These are phyloP conservation scores for Papilio xuthus DNA, from an alignment of 1,140 invertebrate genomes.

Conservation along the genomic window DNA sequence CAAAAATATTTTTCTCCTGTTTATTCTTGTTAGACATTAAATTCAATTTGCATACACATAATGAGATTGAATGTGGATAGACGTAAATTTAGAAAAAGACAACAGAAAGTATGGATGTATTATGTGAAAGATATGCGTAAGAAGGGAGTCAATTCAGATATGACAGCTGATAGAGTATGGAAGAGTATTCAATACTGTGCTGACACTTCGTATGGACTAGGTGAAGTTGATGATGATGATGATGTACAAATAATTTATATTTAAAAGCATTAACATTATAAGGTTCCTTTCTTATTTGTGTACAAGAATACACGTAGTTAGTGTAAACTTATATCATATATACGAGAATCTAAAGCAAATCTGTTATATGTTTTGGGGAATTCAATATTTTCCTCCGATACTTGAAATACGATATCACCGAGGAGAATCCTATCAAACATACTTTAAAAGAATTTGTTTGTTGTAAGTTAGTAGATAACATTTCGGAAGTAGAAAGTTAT, in stretches of 20 bases:
- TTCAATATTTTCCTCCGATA: slow-evolving; percentile 60
- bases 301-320: background rate
- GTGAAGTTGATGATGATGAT: too few relatives aligned
- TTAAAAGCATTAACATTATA: background rate
- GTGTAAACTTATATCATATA: background rate
- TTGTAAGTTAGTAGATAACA: slow-evolving; percentile 53
- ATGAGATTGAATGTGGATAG: too few relatives aligned
- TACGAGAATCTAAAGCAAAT: background rate
- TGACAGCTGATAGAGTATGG: too few relatives aligned
- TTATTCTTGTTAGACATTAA: slow-evolving; percentile 28
- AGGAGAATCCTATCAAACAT: slow-evolving; percentile 64
- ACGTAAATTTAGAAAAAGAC: too few relatives aligned
- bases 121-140: too few relatives aligned
- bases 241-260: background rate
- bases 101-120: too few relatives aligned
- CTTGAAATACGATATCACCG: slow-evolving; percentile 64
- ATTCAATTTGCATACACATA: background rate
- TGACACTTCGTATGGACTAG: too few relatives aligned
- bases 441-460: slow-evolving; percentile 59
- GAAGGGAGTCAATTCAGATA: too few relatives aligned
- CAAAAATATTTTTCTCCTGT: slow-evolving; percentile 32
- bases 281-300: background rate
- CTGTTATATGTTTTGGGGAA: slow-evolving; percentile 41
- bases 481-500: slow-evolving; percentile 17
- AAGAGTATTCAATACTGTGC: too few relatives aligned